Evolutionary conservation across 2,888 invertebrate species (phyloP), one percentile per base, ranked within the genome.

Genomic region (Gymnocheta viridis): DNA sequence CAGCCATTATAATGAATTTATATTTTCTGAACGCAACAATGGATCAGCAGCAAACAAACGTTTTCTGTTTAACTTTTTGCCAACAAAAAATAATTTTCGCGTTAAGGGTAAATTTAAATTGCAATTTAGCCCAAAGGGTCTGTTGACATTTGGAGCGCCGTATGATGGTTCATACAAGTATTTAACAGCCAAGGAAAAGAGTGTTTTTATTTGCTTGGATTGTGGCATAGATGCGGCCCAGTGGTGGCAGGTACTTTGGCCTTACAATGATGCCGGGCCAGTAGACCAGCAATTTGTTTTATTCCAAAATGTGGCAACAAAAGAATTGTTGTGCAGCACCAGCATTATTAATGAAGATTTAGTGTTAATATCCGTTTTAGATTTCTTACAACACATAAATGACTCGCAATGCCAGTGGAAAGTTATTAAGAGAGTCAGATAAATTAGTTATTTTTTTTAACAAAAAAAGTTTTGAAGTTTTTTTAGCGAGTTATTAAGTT

Each of bases 221-320:
- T 77, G 76, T 19, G 60, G 14, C 9, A 10, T 14, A 60, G 66
- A 44, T 9, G n/a, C 22, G 12, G 32, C 22, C 29, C 82, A 62
- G 54, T 85, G 86, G 86, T 80, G 79, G 82, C 78, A 56, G 5
- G 60, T 82, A 2, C 14, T 82, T 2, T 82, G 78, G 78, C 51
- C 47, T 5, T 24, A 32, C 14, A 49, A 10, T 14, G 67, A 2
- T 10, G 2, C 12, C 17, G 19, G 6, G 6, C 12, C 29, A 9
- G 24, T 2, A 1, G 47, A 79, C 2, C 51, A 56, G 3, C 51
- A 47, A 12, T 17, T 35, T 44, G 47, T 82, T 6, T 47, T 73
- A 22, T 56, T 82, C n/a, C 73, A 82, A 64, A 79, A 69, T 47
- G 10, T 67, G 12, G 35, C 19, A 2, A 78, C 67, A 2, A 32